Base-by-base conservation (phyloP, 2,888 invertebrate genomes). In the Acleris literana region DNA sequence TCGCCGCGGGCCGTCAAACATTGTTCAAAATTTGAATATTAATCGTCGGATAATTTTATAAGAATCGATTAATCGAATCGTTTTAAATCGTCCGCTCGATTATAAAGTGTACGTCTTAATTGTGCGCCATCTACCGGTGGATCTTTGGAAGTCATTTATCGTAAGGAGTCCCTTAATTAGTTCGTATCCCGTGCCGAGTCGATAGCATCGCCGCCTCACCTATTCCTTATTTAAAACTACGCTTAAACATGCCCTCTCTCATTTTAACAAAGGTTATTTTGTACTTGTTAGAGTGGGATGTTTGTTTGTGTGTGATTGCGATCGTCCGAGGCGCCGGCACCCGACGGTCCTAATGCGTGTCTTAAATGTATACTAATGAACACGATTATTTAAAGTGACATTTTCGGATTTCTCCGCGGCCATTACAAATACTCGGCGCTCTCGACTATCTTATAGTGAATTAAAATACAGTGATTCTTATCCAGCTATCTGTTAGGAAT, bases 301-400 rank as follows among this genome's bases (percentile, higher is more conserved):
- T 80, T 83, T 76, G 76, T 84, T 81, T 77, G 76, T 77, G 69
- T 68, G 70, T 82, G 89, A 90, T 88, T 77, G 80, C 76, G 82
- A 89, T 90, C 88, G 79, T 55, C 73, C 78, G 76, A 83, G 89
- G 90, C 90, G 89, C 89, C 90, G 87, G 88, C 89, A 89, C 88
- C 90, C 88, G 83, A 75, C 85, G 80, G 82, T 82, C 85, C 86
- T 90, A 91, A 91, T 90, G 90, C 88, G 85, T 86, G 89, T 88
- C 86, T 91, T 88, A 89, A 91, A 92, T 91, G 90, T 90, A 88
- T 89, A 90, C 90, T 92, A 92, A 92, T 90, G 90, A 91, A 87
- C 87, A 90, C 87, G 88, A 91, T 92, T 91, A 92, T 90, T 91
- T 90, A 87, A 91, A 88, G 89, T 89, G 91, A 90, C 90, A 88